Evolutionary conservation across 2,797 vertebrate species (phyloP).

Genomic region (Luscinia megarhynchos): DNA sequence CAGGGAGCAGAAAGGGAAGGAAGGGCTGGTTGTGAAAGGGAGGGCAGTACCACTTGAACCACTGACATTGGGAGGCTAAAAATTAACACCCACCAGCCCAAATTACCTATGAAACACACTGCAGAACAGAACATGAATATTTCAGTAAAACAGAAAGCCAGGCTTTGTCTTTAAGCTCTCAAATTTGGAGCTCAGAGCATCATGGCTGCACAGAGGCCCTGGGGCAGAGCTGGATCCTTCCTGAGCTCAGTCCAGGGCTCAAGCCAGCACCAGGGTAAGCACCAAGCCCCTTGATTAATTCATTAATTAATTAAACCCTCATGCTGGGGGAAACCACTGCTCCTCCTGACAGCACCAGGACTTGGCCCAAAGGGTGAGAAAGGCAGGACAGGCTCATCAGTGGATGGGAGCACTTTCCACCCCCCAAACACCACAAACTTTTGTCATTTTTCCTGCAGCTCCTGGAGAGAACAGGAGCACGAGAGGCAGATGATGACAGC

Average conservation of each 20-base stretch:
- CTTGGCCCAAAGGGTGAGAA: background rate
- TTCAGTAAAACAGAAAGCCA: background rate
- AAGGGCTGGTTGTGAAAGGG: background rate
- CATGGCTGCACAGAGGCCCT: accelerated
- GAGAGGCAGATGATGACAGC: background rate
- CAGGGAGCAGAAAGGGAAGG: background rate
- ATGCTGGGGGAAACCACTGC: accelerated
- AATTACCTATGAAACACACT: background rate
- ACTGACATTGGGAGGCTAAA: background rate
- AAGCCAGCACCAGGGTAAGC: accelerated
- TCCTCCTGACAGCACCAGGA: background rate
- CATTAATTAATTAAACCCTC: background rate
- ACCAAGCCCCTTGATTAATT: background rate
- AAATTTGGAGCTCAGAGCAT: background rate
- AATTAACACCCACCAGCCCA: background rate
- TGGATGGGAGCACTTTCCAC: background rate
- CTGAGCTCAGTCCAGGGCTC: accelerated
- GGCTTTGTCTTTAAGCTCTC: background rate
- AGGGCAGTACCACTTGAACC: background rate
- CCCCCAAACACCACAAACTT: background rate
- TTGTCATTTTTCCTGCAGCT: background rate
- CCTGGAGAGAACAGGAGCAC: background rate
- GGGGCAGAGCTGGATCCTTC: background rate
- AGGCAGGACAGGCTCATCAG: background rate
- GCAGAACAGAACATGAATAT: background rate